Percentiles rank a stretch among this genome's conserved stretches.
These are phyloP conservation scores for Chelon auratus DNA, from an alignment of 2,797 vertebrate species.

Conservation along the genomic window DNA sequence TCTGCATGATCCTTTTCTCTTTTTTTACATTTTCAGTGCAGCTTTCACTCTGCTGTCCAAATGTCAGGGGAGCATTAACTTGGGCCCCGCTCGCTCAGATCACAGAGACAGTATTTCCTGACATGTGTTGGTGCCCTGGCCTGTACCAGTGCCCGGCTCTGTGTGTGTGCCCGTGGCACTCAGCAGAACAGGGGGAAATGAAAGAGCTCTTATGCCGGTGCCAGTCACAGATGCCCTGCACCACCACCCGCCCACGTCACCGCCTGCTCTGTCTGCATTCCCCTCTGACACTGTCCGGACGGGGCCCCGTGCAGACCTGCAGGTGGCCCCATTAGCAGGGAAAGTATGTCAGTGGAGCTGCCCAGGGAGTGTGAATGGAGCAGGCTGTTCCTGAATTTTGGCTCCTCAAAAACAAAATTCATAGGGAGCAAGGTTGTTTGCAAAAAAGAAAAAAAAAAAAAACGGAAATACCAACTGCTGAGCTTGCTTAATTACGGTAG, in stretches of 20 bases:
- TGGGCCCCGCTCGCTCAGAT: constrained; percentile 67
- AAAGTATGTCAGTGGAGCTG: constrained; percentile 80
- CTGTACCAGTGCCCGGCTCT: constrained; percentile 73
- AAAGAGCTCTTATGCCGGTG: constrained; percentile 81
- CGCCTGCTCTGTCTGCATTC: constrained; percentile 80
- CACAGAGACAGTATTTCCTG: constrained; percentile 82
- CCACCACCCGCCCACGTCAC: constrained; percentile 72
- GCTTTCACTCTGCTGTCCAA: constrained; percentile 57
- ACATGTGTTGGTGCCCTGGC: constrained; percentile 81
- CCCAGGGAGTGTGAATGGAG: constrained; percentile 75
- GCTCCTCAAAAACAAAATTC: constrained; percentile 40
- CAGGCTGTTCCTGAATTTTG: constrained; percentile 73
- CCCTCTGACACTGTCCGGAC: constrained; percentile 82
- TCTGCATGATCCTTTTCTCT: constrained; percentile 49
- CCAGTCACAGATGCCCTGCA: constrained; percentile 83
- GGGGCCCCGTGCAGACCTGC: constrained; percentile 75
- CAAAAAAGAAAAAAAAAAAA: background rate
- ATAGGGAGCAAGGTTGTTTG: constrained; percentile 32
- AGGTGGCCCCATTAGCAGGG: constrained; percentile 85
- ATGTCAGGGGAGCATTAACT: constrained; percentile 63
- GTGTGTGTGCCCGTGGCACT: constrained; percentile 75
- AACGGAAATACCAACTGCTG: constrained; percentile 11
- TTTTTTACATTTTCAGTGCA: constrained; percentile 35
- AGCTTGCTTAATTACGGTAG: constrained; percentile 2
- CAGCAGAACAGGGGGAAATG: constrained; percentile 77